Evolutionary conservation across 1,140 invertebrate species (phyloP), one percentile per base, ranked within the genome.

Genomic region (Euura saliciscinereae): DNA sequence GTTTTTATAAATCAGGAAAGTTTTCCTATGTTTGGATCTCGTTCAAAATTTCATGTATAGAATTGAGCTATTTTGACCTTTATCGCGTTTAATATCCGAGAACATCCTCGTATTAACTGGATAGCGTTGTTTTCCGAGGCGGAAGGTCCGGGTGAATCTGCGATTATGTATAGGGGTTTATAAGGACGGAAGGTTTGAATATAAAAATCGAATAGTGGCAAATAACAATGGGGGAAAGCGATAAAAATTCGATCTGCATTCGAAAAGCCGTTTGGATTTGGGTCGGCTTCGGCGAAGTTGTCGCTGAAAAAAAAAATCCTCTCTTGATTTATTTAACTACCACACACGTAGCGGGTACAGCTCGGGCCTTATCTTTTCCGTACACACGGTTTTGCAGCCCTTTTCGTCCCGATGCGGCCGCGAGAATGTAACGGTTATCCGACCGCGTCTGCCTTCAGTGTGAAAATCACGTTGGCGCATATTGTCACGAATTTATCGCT

Each of bases 321-420:
- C 68, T 44, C 71, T 71, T 78, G 76, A 78, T 78, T 78, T 76
- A 77, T 71, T 72, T 46, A 51, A 71, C 69, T 71, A 72, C 70
- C 28, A 68, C 76, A 77, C 69, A 74, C 74, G 71, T 71, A 28
- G 70, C 71, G 43, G 66, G 75, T 67, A 73, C 74, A 74, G 28
- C 28, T 28, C 72, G 66, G 66, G 28, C 71, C 71, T 76, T 71
- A 69, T 70, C 73, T 71, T 43, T 46, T 46, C 65, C 43, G 66
- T 64, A 70, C 67, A 28, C 44, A 66, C 71, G 65, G 51, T 59
- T 51, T 44, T n/a, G 67, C 43, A 28, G 68, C 67, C 43, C 45
- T 51, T 66, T 74, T 74, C 71, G 71, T 43, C 66, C 8, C 71
- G 45, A 43, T 71, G 68, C 69, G 64, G 69, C 71, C 69, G 71